These are phyloP conservation scores for Melipona beecheii DNA, from an alignment of 2,888 invertebrate genomes.

Conservation along the genomic window DNA sequence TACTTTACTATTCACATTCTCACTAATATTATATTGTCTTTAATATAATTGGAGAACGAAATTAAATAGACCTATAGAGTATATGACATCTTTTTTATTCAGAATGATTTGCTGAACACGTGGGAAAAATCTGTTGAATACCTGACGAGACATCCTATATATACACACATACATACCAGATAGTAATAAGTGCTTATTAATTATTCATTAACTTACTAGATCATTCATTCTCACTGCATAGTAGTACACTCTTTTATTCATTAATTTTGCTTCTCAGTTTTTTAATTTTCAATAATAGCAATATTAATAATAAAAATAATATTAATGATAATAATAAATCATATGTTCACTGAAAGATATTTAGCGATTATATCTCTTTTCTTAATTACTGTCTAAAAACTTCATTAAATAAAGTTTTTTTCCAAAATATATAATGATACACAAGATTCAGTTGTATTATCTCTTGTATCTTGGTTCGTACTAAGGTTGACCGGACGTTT, in stretches of 20 bases:
- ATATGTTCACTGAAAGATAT: slow-evolving; percentile 65
- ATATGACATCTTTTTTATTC: slow-evolving; percentile 45
- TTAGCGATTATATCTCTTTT: slow-evolving; percentile 53
- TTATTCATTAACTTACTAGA: slow-evolving; percentile 77
- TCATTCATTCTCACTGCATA: slow-evolving; percentile 69
- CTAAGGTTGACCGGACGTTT: slow-evolving; percentile 63
- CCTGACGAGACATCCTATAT: slow-evolving; percentile 37
- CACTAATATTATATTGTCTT: not conserved
- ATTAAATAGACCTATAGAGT: slow-evolving; percentile 32
- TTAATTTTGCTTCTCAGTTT: slow-evolving; percentile 62
- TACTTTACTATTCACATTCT: not conserved
- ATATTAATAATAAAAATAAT: slow-evolving; percentile 57
- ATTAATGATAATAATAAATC: slow-evolving; percentile 66
- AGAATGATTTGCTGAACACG: slow-evolving; percentile 24
- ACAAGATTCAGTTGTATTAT: slow-evolving; percentile 52
- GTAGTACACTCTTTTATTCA: slow-evolving; percentile 68
- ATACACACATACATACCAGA: slow-evolving; percentile 75
- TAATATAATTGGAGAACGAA: slow-evolving; percentile 6
- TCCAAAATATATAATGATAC: slow-evolving; percentile 48
- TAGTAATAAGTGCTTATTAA: slow-evolving; percentile 80
- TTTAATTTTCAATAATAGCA: slow-evolving; percentile 60
- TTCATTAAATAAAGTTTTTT: slow-evolving; percentile 39
- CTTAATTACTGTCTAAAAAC: slow-evolving; percentile 39
- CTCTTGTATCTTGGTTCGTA: slow-evolving; percentile 42
- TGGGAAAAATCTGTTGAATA: slow-evolving; percentile 37